phyloP scores from a whole-genome alignment of 1,140 invertebrate genomes.

The Battus philenor region DNA sequence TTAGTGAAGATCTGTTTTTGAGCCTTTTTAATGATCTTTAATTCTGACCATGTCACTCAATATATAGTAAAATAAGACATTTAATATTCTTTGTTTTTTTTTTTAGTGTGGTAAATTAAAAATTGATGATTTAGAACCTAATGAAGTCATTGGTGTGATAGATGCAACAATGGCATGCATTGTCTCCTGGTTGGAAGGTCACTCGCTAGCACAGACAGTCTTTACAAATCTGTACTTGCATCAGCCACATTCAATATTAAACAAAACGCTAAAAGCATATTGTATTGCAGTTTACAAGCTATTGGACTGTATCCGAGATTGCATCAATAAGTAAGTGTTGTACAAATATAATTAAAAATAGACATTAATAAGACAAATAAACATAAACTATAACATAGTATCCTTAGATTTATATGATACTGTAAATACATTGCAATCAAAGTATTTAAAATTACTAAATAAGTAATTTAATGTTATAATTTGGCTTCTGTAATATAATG shows the following conservation, averaged over 20 bases:
- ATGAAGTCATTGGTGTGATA: constrained; percentile 91
- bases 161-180: constrained; percentile 95
- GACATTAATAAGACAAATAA: too few species aligned
- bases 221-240: constrained; percentile 98
- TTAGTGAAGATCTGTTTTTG: too few species aligned
- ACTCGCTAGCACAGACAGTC: constrained; percentile 97
- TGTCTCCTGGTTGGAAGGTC: constrained; percentile 96
- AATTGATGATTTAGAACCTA: constrained; percentile 83
- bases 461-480: too few species aligned
- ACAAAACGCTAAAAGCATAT: constrained; percentile 90
- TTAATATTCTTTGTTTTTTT: constrained; percentile 11
- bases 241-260: constrained; percentile 89
- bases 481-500: too few species aligned
- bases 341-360: too few species aligned
- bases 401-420: too few species aligned
- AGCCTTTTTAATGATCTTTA: too few species aligned
- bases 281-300: constrained; percentile 93
- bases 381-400: too few species aligned
- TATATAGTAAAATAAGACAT: too few species aligned
- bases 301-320: constrained; percentile 92
- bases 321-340: constrained; percentile 86
- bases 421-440: too few species aligned
- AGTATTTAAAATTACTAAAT: too few species aligned
- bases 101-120: constrained; percentile 86
- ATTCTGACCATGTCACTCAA: too few species aligned